Conservation (phyloP, 2,888 invertebrate genomes). For the Sinelater perroti region DNA sequence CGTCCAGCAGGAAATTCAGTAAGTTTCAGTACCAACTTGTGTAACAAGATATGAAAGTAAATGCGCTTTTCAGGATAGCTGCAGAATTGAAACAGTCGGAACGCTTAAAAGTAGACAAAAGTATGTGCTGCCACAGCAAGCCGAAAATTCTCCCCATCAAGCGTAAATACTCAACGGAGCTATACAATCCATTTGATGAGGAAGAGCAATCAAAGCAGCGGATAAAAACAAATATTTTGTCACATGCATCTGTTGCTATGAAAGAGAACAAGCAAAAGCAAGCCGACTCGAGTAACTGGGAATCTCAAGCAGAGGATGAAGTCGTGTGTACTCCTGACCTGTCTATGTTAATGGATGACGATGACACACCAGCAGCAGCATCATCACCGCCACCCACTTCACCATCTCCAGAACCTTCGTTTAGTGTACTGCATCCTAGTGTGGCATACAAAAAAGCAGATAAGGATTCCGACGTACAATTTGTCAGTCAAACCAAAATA, state of each 20-base stretch:
- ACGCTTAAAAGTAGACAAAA: slow-evolving; percentile 50
- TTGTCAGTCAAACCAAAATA: slow-evolving; percentile 6
- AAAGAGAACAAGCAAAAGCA: background rate
- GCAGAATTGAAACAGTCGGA: slow-evolving; percentile 60
- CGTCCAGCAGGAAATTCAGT: slow-evolving; percentile 70
- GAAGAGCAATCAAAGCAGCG: slow-evolving; percentile 1
- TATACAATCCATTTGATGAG: background rate
- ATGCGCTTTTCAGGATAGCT: slow-evolving; percentile 58
- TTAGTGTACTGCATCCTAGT: background rate
- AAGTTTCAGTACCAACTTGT: slow-evolving; percentile 39
- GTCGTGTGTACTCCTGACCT: slow-evolving; percentile 73
- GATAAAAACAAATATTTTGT: slow-evolving; percentile 9
- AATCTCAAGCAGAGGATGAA: slow-evolving; percentile 58
- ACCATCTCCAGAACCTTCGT: background rate
- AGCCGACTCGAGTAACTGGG: background rate
- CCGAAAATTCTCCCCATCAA: background rate
- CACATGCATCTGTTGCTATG: background rate
- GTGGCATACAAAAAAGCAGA: background rate
- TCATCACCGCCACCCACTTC: background rate
- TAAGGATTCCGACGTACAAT: slow-evolving; percentile 2
- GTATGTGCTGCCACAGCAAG: slow-evolving; percentile 52
- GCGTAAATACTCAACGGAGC: slow-evolving; percentile 43
- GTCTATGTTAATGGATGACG: slow-evolving; percentile 39
- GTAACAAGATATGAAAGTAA: background rate
- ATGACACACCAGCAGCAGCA: slow-evolving; percentile 9